Conservation (phyloP, 2,113 vertebrate genomes). For the Pituophis catenifer region DNA sequence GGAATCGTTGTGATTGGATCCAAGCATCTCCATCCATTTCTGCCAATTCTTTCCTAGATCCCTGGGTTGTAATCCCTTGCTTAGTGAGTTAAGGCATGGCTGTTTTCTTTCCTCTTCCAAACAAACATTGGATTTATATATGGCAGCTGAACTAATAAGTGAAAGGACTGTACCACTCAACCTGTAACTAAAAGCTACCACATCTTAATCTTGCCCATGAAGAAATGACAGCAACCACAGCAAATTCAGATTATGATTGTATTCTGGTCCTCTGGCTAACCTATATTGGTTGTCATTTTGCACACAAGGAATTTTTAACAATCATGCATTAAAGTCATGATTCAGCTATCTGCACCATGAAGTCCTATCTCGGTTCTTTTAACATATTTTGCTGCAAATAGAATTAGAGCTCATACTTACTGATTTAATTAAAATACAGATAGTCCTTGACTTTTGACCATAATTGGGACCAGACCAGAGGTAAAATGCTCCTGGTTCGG, state of each 20-base stretch:
- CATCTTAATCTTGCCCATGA: not conserved
- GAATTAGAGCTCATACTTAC: not conserved
- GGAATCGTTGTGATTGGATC: not conserved
- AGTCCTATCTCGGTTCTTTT: not conserved
- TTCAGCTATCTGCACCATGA: not conserved
- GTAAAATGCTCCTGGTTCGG: too few species aligned
- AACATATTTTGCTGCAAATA: not conserved
- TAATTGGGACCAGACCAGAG: not conserved
- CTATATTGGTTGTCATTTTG: not conserved
- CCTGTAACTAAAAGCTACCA: not conserved
- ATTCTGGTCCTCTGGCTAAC: not conserved
- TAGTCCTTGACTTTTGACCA: not conserved
- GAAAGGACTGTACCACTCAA: not conserved
- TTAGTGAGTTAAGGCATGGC: not conserved
- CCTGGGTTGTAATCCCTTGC: not conserved
- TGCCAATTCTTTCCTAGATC: not conserved
- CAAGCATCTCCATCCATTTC: not conserved
- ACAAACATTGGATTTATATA: not conserved
- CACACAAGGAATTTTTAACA: too few species aligned
- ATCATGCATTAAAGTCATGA: not conserved
- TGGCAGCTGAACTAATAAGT: rapidly evolving
- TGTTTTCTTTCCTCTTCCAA: not conserved
- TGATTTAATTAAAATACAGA: not conserved
- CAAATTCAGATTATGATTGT: not conserved
- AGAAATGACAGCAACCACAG: not conserved